Evolutionary conservation across 2,797 vertebrate genomes (phyloP), one percentile per base, ranked within the genome.

Genomic region (Nyctalus aviator): DNA sequence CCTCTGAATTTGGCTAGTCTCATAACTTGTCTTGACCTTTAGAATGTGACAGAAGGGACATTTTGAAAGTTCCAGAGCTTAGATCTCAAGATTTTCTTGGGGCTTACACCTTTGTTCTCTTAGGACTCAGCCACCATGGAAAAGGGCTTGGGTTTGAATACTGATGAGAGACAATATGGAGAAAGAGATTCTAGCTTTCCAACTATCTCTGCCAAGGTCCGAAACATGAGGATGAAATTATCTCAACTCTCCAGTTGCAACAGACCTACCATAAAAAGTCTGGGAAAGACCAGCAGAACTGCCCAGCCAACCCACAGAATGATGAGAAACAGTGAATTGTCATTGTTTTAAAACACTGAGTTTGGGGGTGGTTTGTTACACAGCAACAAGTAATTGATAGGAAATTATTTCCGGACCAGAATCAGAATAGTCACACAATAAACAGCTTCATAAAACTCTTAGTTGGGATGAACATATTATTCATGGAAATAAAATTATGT

Each of bases 391-490:
- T 30, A n/a, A 21, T 27, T 77, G 68, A 59, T 62, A 21, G 9
- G 66, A 89, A 93, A 75, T 20, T 89, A 86, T 87, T 81, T 95
- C 50, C 44, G 41, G 37, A 75, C 23, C 25, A 89, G 35, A 94
- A 87, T 93, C 17, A 86, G 5, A 88, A 72, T 20, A 71, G 30
- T 44, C 83, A 84, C 11, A 77, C 15, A 37, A 66, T 59, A 82
- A 89, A 37, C n/a, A 69, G 57, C 75, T 94, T 91, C 41, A 30
- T 46, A 6, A 62, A 93, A 71, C 30, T 83, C 20, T 30, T 66
- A 46, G 66, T 66, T 66, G 48, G 44, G 46, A 66, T 83, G 44
- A 66, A 66, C n/a, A 48, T 82, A 83, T 25, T 66, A 48, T 93
- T 93, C 41, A n/a, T 66, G 7, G 73, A 91, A 71, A 86, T 88